phyloP scores from a whole-genome alignment of 2,113 vertebrate genomes.

The Chionis minor region DNA sequence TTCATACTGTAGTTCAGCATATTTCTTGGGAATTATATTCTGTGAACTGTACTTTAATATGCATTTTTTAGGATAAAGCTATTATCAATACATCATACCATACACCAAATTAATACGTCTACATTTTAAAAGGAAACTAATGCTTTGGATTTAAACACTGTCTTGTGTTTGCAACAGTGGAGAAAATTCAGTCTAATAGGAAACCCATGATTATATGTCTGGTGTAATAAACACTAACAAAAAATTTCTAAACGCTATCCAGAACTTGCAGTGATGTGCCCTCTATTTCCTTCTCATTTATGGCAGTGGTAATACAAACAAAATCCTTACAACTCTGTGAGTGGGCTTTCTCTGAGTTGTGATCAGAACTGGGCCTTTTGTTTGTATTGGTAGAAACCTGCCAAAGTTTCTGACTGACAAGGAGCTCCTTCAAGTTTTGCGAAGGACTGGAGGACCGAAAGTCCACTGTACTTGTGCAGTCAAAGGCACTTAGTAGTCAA shows the following conservation, averaged over 20 bases:
- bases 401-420: background rate
- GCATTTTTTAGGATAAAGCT: background rate
- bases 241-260: background rate
- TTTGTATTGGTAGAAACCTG: background rate
- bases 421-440: background rate
- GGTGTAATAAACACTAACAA: background rate
- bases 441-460: background rate
- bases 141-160: background rate
- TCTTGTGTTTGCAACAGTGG: background rate
- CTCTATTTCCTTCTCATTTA: background rate
- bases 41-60: background rate
- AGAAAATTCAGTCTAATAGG: background rate
- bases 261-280: background rate
- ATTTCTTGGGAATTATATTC: background rate
- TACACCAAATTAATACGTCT: background rate
- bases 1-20: background rate
- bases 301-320: background rate
- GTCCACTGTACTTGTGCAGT: background rate
- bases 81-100: too few species aligned
- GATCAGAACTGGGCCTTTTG: background rate
- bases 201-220: background rate
- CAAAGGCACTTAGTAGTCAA: background rate
- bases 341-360: background rate
- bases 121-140: background rate
- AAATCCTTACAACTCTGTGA: background rate